Percentiles rank a stretch among this genome's conserved stretches.
phyloP scores from a whole-genome alignment of 1,140 invertebrate genomes.

The Formica selysi region DNA sequence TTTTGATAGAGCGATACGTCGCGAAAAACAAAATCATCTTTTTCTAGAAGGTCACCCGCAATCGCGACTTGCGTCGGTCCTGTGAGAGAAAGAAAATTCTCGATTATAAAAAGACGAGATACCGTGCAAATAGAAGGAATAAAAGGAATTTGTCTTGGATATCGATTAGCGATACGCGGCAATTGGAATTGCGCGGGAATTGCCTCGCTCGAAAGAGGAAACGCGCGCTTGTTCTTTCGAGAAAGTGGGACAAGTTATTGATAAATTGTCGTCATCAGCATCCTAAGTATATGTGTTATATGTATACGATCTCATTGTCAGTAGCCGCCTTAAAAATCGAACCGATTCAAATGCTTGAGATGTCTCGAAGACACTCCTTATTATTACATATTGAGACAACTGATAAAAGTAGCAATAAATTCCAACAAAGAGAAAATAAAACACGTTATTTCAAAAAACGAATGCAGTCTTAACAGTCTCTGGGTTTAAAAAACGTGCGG shows the following conservation, averaged over 20 bases:
- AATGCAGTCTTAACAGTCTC: background rate
- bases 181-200: too few species aligned
- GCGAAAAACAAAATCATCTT: slow-evolving; percentile 3
- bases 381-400: too few species aligned
- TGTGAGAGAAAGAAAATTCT: slow-evolving; percentile 18
- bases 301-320: background rate
- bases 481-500: slow-evolving; percentile 10
- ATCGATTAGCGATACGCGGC: slow-evolving; percentile 42
- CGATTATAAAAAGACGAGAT: background rate
- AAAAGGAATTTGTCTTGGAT: slow-evolving; percentile 48
- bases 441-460: background rate
- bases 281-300: background rate
- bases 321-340: background rate
- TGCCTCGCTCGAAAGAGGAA: slow-evolving; percentile 30
- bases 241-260: slow-evolving; percentile 57
- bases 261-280: slow-evolving; percentile 40
- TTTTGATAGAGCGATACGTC: background rate
- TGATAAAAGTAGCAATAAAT: background rate
- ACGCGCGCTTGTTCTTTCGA: slow-evolving; percentile 31
- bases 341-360: background rate
- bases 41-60: background rate
- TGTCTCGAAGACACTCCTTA: background rate
- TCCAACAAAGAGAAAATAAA: background rate
- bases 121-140: slow-evolving; percentile 9
- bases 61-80: background rate